A percentile compares a stretch with the other conserved stretches of the same genome.
Conservation (phyloP, 2,888 invertebrate genomes). For the Coecobrya sp. region DNA sequence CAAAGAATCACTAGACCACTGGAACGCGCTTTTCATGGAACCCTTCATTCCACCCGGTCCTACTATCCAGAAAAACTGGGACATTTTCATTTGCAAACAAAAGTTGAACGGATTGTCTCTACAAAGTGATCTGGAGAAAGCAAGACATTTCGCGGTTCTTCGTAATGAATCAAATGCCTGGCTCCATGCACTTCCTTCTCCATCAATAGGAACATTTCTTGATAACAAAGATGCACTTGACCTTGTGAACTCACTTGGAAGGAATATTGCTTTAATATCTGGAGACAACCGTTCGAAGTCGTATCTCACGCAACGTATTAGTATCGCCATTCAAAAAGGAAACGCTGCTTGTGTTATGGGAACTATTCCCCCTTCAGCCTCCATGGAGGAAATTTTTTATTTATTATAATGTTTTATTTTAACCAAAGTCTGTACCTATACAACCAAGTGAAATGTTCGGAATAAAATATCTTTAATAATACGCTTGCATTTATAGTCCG, state of each 20-base stretch:
- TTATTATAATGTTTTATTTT: too few relatives aligned
- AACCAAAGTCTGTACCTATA: too few relatives aligned
- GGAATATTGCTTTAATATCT: too few relatives aligned
- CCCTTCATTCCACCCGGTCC: not conserved
- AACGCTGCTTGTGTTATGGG: too few relatives aligned
- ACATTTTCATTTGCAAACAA: not conserved
- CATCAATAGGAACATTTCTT: constrained; percentile 46
- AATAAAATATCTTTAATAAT: too few relatives aligned
- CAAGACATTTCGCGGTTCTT: not conserved
- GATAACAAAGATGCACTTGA: constrained; percentile 26
- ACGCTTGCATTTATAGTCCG: not conserved
- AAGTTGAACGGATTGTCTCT: not conserved
- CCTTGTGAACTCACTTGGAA: too few relatives aligned
- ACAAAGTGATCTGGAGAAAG: not conserved
- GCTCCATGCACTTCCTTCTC: constrained; percentile 58
- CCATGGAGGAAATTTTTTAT: too few relatives aligned
- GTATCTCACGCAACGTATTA: too few relatives aligned
- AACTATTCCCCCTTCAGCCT: too few relatives aligned
- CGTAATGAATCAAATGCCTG: constrained; percentile 47
- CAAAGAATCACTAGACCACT: not conserved
- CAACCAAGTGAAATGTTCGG: too few relatives aligned
- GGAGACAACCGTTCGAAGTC: too few relatives aligned
- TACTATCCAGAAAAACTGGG: constrained; percentile 28
- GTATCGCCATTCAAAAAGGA: too few relatives aligned
- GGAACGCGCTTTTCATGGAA: not conserved